These are phyloP conservation scores for Indicator indicator DNA, from an alignment of 2,113 vertebrate species.

Conservation along the genomic window DNA sequence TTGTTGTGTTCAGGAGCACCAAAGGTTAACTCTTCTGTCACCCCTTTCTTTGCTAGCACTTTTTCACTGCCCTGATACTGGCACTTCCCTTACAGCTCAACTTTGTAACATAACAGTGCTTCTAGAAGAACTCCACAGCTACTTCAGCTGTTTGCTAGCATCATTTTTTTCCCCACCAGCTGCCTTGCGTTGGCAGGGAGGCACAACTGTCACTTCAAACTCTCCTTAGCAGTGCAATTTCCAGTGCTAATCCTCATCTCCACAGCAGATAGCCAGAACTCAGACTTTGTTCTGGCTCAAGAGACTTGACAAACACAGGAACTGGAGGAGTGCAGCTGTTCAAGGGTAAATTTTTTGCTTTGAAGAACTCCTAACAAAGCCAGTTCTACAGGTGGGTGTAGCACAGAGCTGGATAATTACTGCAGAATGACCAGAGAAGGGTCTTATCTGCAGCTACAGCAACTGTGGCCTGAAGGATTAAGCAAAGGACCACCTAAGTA, in stretches of 20 bases:
- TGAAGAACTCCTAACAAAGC: background rate
- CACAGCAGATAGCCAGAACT: background rate
- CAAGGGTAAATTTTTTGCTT: background rate
- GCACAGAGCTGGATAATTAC: background rate
- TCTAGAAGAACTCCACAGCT: slow-evolving; percentile 22
- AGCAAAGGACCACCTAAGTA: background rate
- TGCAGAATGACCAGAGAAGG: background rate
- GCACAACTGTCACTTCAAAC: background rate
- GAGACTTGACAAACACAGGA: background rate
- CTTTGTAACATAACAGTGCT: background rate
- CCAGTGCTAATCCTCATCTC: background rate
- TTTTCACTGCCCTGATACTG: background rate
- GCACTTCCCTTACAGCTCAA: background rate
- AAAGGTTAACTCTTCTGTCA: background rate
- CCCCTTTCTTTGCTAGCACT: background rate
- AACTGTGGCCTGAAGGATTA: background rate
- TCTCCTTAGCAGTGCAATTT: background rate
- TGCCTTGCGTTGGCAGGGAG: background rate
- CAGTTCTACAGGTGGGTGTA: background rate
- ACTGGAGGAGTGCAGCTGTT: background rate
- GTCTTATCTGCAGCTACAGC: background rate
- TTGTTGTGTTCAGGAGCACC: background rate
- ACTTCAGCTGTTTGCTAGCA: slow-evolving; percentile 37
- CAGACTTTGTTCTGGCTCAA: background rate
- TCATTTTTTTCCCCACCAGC: background rate